Conservation (phyloP, 2,888 invertebrate species). For the Sthenelais limicola region DNA sequence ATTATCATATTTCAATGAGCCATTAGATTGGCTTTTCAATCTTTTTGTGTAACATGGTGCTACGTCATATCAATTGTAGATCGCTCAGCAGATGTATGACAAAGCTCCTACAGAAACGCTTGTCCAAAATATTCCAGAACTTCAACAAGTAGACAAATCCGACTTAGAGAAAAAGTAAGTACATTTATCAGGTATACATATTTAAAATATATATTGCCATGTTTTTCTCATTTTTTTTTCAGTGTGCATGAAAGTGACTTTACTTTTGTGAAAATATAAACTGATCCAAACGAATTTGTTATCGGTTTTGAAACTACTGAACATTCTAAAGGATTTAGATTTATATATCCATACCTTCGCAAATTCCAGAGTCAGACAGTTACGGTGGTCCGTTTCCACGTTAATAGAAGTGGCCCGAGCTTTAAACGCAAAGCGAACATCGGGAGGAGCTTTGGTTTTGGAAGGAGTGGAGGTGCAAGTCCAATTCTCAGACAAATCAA, state of each 20-base stretch:
- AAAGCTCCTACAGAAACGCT: conserved; percentile 74
- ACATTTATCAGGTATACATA: background rate
- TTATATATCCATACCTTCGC: too few relatives aligned
- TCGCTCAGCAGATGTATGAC: conserved; percentile 80
- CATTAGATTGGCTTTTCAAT: too few relatives aligned
- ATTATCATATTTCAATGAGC: too few relatives aligned
- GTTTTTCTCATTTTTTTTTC: background rate
- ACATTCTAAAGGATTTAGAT: too few relatives aligned
- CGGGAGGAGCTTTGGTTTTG: conserved; percentile 68
- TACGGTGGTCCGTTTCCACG: conserved; percentile 58
- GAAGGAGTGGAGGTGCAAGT: conserved; percentile 71
- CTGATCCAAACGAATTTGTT: too few relatives aligned
- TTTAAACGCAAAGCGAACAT: conserved; percentile 62
- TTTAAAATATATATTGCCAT: too few relatives aligned
- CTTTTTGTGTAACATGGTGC: too few relatives aligned
- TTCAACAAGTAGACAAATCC: conserved; percentile 53
- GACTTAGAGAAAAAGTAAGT: conserved; percentile 55
- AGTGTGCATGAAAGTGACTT: too few relatives aligned
- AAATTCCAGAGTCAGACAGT: conserved; percentile 56
- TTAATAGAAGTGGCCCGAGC: conserved; percentile 63
- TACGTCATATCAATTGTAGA: too few relatives aligned
- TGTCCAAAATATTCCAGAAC: conserved; percentile 63
- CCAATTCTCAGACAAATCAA: conserved; percentile 62
- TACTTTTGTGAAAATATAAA: too few relatives aligned
- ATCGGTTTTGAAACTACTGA: too few relatives aligned